Evolutionary conservation across 2,113 vertebrate species (phyloP).

Genomic region (Aphyosemion australe): DNA sequence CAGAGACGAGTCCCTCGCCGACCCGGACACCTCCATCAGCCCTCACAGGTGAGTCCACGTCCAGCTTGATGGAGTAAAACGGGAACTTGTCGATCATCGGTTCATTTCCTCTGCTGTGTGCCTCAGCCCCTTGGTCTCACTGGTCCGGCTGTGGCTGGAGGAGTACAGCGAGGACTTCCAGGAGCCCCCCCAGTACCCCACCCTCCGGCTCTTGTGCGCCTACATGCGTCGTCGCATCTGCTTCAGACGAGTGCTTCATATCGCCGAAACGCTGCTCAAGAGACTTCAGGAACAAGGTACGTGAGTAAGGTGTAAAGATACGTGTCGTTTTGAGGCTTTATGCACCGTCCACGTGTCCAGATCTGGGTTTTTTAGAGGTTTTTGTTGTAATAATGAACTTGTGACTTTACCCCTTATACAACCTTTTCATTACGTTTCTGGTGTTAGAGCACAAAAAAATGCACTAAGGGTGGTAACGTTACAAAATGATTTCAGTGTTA

Average conservation of each 20-base stretch:
- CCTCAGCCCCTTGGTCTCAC: constrained; percentile 64
- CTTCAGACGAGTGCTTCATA: constrained; percentile 66
- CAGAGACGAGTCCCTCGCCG: constrained; percentile 66
- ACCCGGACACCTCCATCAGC: constrained; percentile 57
- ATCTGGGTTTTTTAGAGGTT: too few species aligned
- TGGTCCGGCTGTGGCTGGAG: constrained; percentile 81
- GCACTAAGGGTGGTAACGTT: too few species aligned
- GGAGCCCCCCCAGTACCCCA: constrained; percentile 76
- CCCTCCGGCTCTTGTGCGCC: constrained; percentile 67
- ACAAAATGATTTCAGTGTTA: too few species aligned
- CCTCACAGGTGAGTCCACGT: constrained; percentile 67
- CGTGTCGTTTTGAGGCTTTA: too few species aligned
- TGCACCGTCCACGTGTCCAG: too few species aligned
- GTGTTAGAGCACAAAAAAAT: too few species aligned
- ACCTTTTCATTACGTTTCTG: too few species aligned
- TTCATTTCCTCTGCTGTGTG: background rate
- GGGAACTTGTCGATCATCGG: background rate
- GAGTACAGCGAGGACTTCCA: constrained; percentile 82
- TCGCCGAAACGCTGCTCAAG: constrained; percentile 75
- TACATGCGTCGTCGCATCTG: constrained; percentile 76
- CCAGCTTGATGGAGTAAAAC: background rate
- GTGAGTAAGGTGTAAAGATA: too few species aligned
- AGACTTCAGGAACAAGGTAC: constrained; percentile 73
- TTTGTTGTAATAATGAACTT: too few species aligned
- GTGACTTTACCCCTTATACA: too few species aligned